Evolutionary conservation across 2,113 vertebrate genomes (phyloP).

Genomic region (Gopherus flavomarginatus): DNA sequence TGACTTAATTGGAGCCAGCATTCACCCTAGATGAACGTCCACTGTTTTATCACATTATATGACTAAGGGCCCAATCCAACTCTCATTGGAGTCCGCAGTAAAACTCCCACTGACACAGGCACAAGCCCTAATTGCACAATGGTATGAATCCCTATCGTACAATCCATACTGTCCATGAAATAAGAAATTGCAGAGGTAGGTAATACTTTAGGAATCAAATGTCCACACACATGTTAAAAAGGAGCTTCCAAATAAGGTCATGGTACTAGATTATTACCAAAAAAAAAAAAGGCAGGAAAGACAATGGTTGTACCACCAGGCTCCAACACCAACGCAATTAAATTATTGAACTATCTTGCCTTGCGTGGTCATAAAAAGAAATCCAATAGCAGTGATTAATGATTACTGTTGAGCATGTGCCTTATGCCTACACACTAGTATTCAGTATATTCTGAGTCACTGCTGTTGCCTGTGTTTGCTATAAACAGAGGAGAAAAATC

Average conservation of each 20-base stretch:
- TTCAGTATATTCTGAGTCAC: constrained; percentile 2
- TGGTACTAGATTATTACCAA: neutral
- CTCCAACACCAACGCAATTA: neutral
- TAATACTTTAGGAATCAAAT: neutral
- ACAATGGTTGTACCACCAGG: neutral
- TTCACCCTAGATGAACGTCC: neutral
- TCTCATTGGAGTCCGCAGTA: fast-evolving
- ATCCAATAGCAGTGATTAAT: constrained; percentile 33
- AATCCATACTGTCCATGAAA: neutral
- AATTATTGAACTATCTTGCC: neutral
- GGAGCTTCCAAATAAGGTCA: neutral
- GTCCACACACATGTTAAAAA: neutral
- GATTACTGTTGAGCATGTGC: constrained; percentile 41
- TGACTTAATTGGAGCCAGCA: neutral
- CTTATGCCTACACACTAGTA: constrained; percentile 20
- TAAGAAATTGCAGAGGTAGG: neutral
- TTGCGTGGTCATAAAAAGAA: constrained; percentile 4
- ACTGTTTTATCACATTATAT: neutral
- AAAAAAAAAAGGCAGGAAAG: neutral
- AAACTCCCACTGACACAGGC: neutral
- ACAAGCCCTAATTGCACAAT: neutral
- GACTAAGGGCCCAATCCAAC: neutral
- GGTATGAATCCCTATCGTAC: neutral
- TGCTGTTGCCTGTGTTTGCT: constrained; percentile 32
- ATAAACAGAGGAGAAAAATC: constrained; percentile 16